These are phyloP conservation scores for Hydriomena furcata DNA, from an alignment of 2,888 invertebrate species.

Conservation along the genomic window DNA sequence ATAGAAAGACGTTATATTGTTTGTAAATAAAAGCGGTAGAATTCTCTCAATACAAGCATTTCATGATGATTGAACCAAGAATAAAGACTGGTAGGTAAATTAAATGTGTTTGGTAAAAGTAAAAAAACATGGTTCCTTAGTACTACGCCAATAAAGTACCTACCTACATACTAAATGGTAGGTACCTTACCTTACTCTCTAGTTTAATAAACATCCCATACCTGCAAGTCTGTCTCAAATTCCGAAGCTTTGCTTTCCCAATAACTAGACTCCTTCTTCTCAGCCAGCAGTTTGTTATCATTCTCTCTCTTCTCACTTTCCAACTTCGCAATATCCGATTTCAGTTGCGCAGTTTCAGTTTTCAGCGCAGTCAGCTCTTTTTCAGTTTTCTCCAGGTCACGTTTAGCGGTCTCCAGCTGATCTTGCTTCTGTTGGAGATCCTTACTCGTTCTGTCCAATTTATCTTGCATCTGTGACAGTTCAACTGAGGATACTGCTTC, in stretches of 20 bases:
- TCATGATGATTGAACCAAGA: too few relatives aligned
- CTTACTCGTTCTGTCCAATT: conserved; percentile 58
- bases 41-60: too few relatives aligned
- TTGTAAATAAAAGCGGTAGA: too few relatives aligned
- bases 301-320: conserved; percentile 85
- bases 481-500: conserved; percentile 77
- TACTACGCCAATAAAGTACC: too few relatives aligned
- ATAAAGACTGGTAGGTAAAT: too few relatives aligned
- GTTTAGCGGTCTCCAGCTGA: conserved; percentile 57
- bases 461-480: conserved; percentile 77
- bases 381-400: conserved; percentile 70
- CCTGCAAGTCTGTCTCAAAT: conserved; percentile 84
- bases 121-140: too few relatives aligned
- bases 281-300: conserved; percentile 84
- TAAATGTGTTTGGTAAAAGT: too few relatives aligned
- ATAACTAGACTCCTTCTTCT: conserved; percentile 85
- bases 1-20: too few relatives aligned
- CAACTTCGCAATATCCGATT: conserved; percentile 68
- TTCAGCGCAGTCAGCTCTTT: conserved; percentile 68
- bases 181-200: too few relatives aligned
- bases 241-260: conserved; percentile 86
- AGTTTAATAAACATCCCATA: conserved; percentile 46
- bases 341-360: conserved; percentile 69
- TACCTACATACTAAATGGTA: too few relatives aligned
- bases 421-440: conserved; percentile 68